Evolutionary conservation across 2,888 invertebrate genomes (phyloP), one percentile per base, ranked within the genome.

Genomic region (Yponomeuta evonymella): DNA sequence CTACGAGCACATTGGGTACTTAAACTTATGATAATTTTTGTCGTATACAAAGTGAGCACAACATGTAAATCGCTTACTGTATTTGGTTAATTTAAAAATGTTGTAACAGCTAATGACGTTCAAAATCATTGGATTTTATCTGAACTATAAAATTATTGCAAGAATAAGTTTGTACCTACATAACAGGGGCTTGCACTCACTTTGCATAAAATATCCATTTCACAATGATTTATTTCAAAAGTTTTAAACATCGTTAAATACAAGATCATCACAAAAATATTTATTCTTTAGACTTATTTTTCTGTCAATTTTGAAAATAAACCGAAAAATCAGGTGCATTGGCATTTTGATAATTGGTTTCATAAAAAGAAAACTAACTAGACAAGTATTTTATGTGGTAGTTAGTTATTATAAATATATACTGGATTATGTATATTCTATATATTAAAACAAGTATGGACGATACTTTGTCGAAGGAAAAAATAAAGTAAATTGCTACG

Each of bases 21-120:
- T 48, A 48, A 23, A 29, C 48, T 48, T 29, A 48, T 29, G 48
- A 68, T 48, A 36, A 23, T 48, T 33, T 67, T 66, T 12, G 10
- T 33, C 9, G 29, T 33, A 58, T 48, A 65, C 58, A 70, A 70
- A 70, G 67, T 70, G 70, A 70, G 70, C 66, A 70, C 66, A 70
- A 30, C n/a, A 48, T 65, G 36, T 11, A n/a, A 30, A 33, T 58
- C n/a, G 29, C 51, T 33, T 58, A 33, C 58, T 23, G 15, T 2
- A 36, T 36, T 36, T 36, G 36, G 36, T 30, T 30, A 23, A 23
- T 65, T 65, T 9, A 10, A 58, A 62, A 62, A 62, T 43, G 4
- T 43, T 1, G 43, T 43, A 43, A 43, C 5, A 43, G 43, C 43
- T 43, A 43, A 43, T 8, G 8, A 6, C 3, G 43, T 43, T 43